Conservation (phyloP, 2,113 vertebrate species). For the Pipra filicauda region DNA sequence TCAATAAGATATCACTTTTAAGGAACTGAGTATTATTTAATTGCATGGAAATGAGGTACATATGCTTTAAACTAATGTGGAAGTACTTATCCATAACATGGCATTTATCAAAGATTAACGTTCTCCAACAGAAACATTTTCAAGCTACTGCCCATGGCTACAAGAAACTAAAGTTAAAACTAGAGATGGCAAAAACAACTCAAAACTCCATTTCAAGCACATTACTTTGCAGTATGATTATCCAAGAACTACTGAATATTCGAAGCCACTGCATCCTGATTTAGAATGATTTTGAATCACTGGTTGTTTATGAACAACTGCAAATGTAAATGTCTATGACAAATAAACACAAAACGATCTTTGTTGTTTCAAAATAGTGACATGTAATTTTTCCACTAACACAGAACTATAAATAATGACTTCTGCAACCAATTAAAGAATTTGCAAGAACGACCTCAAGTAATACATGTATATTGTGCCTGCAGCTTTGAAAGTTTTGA, state of each 20-base stretch:
- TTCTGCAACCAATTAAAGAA: slow-evolving; percentile 14
- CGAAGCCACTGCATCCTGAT: background rate
- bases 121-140: background rate
- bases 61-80: background rate
- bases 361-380: background rate
- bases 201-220: background rate
- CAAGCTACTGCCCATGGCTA: background rate
- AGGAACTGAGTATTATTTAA: background rate
- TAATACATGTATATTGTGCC: background rate
- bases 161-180: background rate
- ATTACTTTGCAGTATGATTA: background rate
- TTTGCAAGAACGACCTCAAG: background rate
- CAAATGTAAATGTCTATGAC: background rate
- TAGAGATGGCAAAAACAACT: background rate
- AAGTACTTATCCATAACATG: background rate
- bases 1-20: background rate
- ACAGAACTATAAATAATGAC: background rate
- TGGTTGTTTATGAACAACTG: background rate
- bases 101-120: background rate
- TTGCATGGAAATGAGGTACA: background rate
- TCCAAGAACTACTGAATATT: background rate
- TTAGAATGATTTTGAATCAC: background rate
- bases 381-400: background rate
- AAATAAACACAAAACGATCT: background rate
- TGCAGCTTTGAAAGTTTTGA: background rate